Evolutionary conservation across 2,888 invertebrate genomes (phyloP), one percentile per base, ranked within the genome.

Genomic region (Rotaria magnacalcarata): DNA sequence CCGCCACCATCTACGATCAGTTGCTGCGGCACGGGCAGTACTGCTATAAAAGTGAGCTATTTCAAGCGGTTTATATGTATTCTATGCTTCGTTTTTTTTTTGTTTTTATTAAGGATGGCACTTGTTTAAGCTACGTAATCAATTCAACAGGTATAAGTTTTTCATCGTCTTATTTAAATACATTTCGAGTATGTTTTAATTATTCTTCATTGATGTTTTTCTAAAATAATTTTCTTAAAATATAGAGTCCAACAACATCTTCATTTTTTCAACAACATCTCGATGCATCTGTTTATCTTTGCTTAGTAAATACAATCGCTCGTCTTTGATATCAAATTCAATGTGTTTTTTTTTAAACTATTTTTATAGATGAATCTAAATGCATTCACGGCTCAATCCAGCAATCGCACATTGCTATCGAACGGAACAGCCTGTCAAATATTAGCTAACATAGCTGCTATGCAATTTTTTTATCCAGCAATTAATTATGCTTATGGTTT

Each of bases 231-330:
- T 34, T 1, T 80, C 1, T 10, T 7, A 11, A 80, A 47, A 47
- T 43, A 1, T 80, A 80, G 75, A 80, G 24, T 47, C 41, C 75
- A 80, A 47, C 47, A 43, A 11, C 8, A 7, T 80, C 75, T 7
- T 19, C 10, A 47, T 80, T 80, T 80, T 47, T 80, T n/a, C 21
- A 80, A 47, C 75, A 80, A 47, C 75, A 80, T 80, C 75, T 80
- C 11, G 24, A 47, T 24, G 75, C 75, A 1, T 19, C 75, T 16
- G 24, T 47, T 3, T 47, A 47, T 47, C 24, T 80, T 21, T 80
- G 75, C 24, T 47, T 11, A 8, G 75, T 80, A 80, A 80, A 47
- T 80, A 11, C 50, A 50, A 50, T 50, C 8, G 8, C 14, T 50
- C 14, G 8, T 50, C 50, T 50, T 50, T 14, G 14, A 50, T 50